phyloP scores from a whole-genome alignment of 2,888 invertebrate species.

The Cylindroiulus punctatus region DNA sequence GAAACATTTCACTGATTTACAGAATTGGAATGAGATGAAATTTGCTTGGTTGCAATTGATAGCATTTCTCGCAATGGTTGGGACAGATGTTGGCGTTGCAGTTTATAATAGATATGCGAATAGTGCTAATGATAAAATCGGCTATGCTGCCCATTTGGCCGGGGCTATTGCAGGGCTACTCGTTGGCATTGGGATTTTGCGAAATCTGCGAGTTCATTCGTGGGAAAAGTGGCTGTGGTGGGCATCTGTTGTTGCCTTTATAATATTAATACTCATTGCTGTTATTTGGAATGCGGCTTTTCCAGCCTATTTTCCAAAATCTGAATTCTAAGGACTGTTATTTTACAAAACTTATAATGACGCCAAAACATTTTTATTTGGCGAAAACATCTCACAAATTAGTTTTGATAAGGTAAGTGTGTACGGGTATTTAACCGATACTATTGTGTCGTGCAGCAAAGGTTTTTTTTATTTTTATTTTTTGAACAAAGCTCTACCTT shows the following conservation, averaged over 20 bases:
- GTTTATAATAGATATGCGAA: conserved; percentile 86
- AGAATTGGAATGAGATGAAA: conserved; percentile 99
- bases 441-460: too few relatives aligned
- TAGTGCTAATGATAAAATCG: conserved; percentile 68
- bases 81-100: conserved; percentile 87
- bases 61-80: conserved; percentile 82
- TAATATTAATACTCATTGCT: conserved; percentile 76
- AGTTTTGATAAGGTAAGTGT: too few relatives aligned
- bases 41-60: conserved; percentile 85
- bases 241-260: conserved; percentile 78
- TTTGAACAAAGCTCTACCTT: too few relatives aligned
- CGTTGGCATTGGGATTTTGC: conserved; percentile 84
- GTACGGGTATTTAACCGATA: too few relatives aligned
- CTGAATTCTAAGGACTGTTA: conserved; percentile 39
- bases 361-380: too few relatives aligned
- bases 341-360: too few relatives aligned
- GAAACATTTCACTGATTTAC: conserved; percentile 62
- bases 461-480: too few relatives aligned
- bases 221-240: conserved; percentile 87
- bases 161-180: conserved; percentile 88
- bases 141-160: conserved; percentile 93
- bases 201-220: conserved; percentile 80
- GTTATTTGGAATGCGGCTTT: conserved; percentile 76
- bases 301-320: conserved; percentile 62
- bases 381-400: too few relatives aligned